These are phyloP conservation scores for Drosophila anomelani DNA, from an alignment of 2,888 invertebrate genomes.

Conservation along the genomic window DNA sequence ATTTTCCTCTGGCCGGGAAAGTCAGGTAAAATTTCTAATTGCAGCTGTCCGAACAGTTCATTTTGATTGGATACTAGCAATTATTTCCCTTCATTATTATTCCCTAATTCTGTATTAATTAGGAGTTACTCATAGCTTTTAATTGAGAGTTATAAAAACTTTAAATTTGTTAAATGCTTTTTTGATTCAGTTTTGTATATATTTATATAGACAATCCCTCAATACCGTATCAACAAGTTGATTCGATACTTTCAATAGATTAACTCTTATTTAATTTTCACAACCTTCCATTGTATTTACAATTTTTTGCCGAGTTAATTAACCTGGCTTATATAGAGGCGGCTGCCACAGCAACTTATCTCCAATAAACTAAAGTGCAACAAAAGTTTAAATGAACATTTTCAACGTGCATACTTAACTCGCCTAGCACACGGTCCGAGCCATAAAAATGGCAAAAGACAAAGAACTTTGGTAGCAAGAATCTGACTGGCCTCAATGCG, in stretches of 20 bases:
- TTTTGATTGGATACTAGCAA: background rate
- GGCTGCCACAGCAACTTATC: conserved; percentile 21
- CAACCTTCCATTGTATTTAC: conserved; percentile 35
- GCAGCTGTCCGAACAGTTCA: background rate
- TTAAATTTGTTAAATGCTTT: no score
- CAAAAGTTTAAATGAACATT: conserved; percentile 41
- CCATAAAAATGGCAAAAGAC: conserved; percentile 57
- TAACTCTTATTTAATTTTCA: conserved; percentile 22
- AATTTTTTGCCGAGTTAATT: conserved; percentile 52
- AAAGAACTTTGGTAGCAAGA: conserved; percentile 48
- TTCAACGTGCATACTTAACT: conserved; percentile 46
- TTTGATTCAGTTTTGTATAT: no score
- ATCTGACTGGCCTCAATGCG: conserved; percentile 50
- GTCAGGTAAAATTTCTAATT: conserved; percentile 1
- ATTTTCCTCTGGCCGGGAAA: background rate
- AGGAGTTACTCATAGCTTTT: no score
- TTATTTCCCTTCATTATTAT: background rate
- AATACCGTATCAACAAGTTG: conserved; percentile 1
- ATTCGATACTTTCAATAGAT: background rate
- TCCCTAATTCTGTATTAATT: no score
- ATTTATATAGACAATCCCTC: no score
- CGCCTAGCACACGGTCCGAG: conserved; percentile 55
- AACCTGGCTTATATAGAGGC: conserved; percentile 53
- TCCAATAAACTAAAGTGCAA: conserved; percentile 44
- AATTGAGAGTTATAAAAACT: no score